Conservation (phyloP, 64 coral and sea anemone species). For the Cladopsammia gracilis region DNA sequence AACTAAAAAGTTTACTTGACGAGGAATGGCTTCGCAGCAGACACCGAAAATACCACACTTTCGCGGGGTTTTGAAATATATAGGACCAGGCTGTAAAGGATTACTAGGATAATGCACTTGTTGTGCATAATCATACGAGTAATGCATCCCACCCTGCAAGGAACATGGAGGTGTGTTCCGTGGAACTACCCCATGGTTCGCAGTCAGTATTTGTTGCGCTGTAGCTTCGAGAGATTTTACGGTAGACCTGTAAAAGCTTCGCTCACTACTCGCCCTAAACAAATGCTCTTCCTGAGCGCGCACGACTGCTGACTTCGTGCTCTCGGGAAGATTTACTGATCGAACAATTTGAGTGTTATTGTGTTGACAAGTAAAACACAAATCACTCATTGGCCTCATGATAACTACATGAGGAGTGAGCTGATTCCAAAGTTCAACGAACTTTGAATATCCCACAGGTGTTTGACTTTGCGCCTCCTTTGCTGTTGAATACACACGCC, state of each 20-base stretch:
- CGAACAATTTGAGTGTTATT: constrained; percentile 23
- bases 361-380: constrained; percentile 28
- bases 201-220: neutral
- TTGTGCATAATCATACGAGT: no score
- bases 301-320: neutral
- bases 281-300: constrained; percentile 13
- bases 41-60: constrained; percentile 57
- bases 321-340: constrained; percentile 4
- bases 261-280: neutral
- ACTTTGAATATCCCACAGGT: neutral
- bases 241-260: neutral
- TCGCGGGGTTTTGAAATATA: constrained; percentile 10
- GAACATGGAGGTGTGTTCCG: neutral
- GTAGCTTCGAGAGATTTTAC: constrained; percentile 5
- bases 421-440: neutral
- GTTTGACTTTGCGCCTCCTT: neutral
- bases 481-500: neutral
- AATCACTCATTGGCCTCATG: constrained; percentile 7
- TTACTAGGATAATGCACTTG: constrained; percentile 31
- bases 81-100: neutral
- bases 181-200: constrained; percentile 13
- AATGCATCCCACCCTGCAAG: constrained; percentile 2
- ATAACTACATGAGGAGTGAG: neutral
- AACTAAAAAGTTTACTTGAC: constrained; percentile 56
- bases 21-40: constrained; percentile 27